Base-by-base conservation (phyloP, 2,113 vertebrate genomes). In the Myotis lucifugus region DNA sequence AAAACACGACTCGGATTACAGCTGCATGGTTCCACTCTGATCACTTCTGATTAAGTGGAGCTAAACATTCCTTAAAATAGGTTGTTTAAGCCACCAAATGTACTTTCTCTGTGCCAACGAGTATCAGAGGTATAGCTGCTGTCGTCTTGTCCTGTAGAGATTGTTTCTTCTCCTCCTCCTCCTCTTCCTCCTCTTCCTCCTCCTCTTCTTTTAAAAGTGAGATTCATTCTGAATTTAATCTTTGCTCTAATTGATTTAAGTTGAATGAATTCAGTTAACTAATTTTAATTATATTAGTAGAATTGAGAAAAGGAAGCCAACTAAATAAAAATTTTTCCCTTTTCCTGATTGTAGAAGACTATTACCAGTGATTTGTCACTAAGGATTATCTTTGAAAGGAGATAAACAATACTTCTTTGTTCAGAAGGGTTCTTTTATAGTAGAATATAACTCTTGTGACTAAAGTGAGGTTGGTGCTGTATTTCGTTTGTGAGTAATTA, bases 1-100 rank as follows among this genome's bases (percentile, higher is more conserved):
- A 97, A 97, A 98, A 96, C 97, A 97, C 52, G 98, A 96, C 98
- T 99, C 96, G 11, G 95, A 92, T 99, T 99, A 98, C 98, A 97
- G 98, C 97, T 95, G 96, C 97, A 89, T 97, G 95, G 89, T 96
- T 69, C 98, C 97, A 95, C 96, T 97, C 96, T 98, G 99, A 99
- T 98, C 95, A 97, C 92, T 97, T 96, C 98, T 98, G 98, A 98
- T 98, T 98, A 98, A 74, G 34, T 15, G 48, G 79, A 98, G 94
- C 98, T 97, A 97, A 98, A 97, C 97, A 97, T 98, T 98, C 96
- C 97, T 98, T 97, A 95, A 98, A 98, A 95, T 96, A 97, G 96
- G 93, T 96, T 87, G 88, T 83, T 81, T 97, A 89, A 97, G 74
- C 90, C 94, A 93, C 96, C 98, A 97, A 91, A 66, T 96, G 37